Conservation (phyloP, 2,888 invertebrate species). For the Heliconius cydno region DNA sequence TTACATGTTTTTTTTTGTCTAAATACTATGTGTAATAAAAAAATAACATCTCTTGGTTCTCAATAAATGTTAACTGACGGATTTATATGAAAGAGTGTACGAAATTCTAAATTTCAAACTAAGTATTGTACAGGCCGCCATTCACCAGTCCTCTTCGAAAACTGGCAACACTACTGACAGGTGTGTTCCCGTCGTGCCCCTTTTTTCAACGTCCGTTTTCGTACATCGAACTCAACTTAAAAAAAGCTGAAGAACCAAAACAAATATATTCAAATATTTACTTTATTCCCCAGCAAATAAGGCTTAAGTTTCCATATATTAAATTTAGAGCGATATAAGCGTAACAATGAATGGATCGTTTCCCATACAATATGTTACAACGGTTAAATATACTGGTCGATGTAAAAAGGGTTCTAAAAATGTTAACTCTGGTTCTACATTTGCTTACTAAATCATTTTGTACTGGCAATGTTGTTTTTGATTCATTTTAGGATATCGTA, state of each 20-base stretch:
- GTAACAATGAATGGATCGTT: constrained; percentile 81
- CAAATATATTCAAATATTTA: constrained; percentile 40
- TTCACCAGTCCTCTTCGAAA: constrained; percentile 80
- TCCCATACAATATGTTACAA: constrained; percentile 79
- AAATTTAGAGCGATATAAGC: constrained; percentile 62
- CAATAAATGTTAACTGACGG: constrained; percentile 14
- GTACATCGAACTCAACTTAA: constrained; percentile 53
- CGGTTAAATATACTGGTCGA: constrained; percentile 64
- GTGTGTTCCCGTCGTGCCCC: constrained; percentile 82
- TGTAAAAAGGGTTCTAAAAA: constrained; percentile 60
- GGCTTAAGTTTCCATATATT: constrained; percentile 52
- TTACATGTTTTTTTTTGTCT: neutral
- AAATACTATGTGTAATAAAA: neutral
- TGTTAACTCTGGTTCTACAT: constrained; percentile 48
- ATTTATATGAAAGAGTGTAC: constrained; percentile 52
- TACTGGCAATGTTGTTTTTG: constrained; percentile 58
- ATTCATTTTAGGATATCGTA: constrained; percentile 70
- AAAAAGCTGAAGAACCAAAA: constrained; percentile 54
- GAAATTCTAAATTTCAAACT: constrained; percentile 65
- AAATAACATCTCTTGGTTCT: neutral
- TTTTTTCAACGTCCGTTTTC: constrained; percentile 82
- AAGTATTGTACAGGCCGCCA: constrained; percentile 69
- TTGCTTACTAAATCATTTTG: constrained; percentile 43
- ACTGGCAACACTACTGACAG: constrained; percentile 82
- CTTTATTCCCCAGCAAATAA: constrained; percentile 45